Evolutionary conservation across 1,140 invertebrate species (phyloP).

Genomic region (Protaetia brevitarsis): DNA sequence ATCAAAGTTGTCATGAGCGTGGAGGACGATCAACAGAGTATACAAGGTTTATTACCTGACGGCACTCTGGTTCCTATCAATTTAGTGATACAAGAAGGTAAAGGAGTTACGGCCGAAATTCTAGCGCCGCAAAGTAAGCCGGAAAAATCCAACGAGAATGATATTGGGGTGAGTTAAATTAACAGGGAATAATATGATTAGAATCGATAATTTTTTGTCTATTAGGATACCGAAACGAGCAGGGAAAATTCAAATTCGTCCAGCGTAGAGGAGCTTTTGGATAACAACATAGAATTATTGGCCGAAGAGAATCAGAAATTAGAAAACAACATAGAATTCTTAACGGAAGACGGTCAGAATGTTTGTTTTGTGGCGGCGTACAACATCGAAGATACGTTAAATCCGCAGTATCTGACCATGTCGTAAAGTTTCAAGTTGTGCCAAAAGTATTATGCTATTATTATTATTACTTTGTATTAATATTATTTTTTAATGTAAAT

Average conservation of each 20-base stretch:
- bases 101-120: constrained; percentile 44
- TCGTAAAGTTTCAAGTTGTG: constrained; percentile 11
- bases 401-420: constrained; percentile 32
- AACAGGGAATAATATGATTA: too few species aligned
- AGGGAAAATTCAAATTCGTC: background rate
- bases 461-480: background rate
- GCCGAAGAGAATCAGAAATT: constrained; percentile 27
- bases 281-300: constrained; percentile 43
- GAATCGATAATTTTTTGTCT: background rate
- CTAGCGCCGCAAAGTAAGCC: background rate
- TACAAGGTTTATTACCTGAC: constrained; percentile 54
- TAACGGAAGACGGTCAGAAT: constrained; percentile 48
- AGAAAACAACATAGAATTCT: constrained; percentile 44
- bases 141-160: background rate
- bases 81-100: constrained; percentile 47
- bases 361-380: constrained; percentile 45
- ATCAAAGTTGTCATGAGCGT: constrained; percentile 55
- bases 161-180: background rate
- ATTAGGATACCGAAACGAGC: background rate
- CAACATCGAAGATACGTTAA: constrained; percentile 27
- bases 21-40: constrained; percentile 49
- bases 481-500: background rate
- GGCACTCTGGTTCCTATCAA: constrained; percentile 52
- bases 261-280: constrained; percentile 31
- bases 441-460: constrained; percentile 13